Evolutionary conservation across 2,888 invertebrate genomes (phyloP), one percentile per base, ranked within the genome.

Genomic region (Spilarctia lutea): DNA sequence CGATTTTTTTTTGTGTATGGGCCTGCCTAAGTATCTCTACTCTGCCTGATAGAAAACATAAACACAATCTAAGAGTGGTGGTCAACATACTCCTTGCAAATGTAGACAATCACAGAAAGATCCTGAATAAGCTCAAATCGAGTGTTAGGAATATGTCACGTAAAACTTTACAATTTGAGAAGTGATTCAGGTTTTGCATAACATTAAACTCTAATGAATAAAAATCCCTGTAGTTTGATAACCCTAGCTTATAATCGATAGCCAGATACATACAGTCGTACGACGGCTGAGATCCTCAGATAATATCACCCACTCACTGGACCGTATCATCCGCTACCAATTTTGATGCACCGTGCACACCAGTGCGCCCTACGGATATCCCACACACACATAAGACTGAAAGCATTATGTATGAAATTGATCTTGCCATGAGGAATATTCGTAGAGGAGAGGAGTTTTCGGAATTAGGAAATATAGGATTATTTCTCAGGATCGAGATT

Each of bases 361-460:
- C 78, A 74, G 69, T 81, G 82, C 75, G 81, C 87, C 86, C 88
- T 85, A 76, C 87, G 87, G 88, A 88, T 79, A 78, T 87, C 85
- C 86, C 82, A 76, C 75, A 82, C 84, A 79, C 48, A 48, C 20
- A 48, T 20, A 66, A 68, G 73, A 66, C 72, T 71, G 74, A 77
- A 73, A 74, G 75, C 76, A 76, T 78, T 76, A 52, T 33, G 74
- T 75, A 81, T 74, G 78, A 82, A 84, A 82, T 82, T 82, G 81
- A 75, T 76, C 76, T 77, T 80, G 68, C 72, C 70, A 52, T 75
- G 60, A 71, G 71, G 69, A 70, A 70, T 63, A 70, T 70, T 70
- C 42, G 30, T 35, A 27, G 30, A 10, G 24, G 48, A 67, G 56
- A 67, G 27, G n/a, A 48, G 24, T 33, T 48, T 18, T 1, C 16